A percentile compares a stretch with the other conserved stretches of the same genome.
Evolutionary conservation across 2,113 vertebrate species (phyloP).

Genomic region (Osmerus eperlanus): DNA sequence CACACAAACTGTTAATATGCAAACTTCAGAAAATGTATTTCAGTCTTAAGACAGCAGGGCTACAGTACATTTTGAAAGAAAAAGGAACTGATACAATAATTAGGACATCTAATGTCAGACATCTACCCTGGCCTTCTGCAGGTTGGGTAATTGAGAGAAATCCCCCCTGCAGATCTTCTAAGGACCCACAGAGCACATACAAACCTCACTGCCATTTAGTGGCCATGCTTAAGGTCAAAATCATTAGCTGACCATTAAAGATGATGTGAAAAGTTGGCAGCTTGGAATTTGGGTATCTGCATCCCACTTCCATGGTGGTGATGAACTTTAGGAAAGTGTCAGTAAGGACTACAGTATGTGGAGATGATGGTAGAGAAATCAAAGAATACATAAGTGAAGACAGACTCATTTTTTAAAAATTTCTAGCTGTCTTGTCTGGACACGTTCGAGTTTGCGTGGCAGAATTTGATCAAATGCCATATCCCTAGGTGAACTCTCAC

Average conservation of each 20-base stretch:
- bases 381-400: too few relatives aligned
- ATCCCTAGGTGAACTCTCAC: neutral
- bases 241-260: constrained; percentile 64
- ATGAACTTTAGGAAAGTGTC: too few relatives aligned
- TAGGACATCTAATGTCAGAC: constrained; percentile 1
- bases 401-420: too few relatives aligned
- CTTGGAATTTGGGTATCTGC: too few relatives aligned
- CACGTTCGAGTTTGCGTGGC: neutral
- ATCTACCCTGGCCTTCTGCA: neutral
- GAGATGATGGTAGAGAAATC: neutral
- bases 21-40: neutral
- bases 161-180: constrained; percentile 19
- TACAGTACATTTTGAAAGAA: neutral
- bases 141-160: neutral
- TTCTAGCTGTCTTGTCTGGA: neutral
- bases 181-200: constrained; percentile 38
- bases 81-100: neutral
- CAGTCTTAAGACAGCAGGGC: neutral
- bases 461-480: constrained; percentile 1
- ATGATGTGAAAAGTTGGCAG: constrained; percentile 55
- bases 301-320: too few relatives aligned
- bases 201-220: constrained; percentile 26
- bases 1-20: constrained; percentile 33
- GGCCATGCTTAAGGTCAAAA: constrained; percentile 55
- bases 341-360: neutral